Evolutionary conservation across 1,140 invertebrate genomes (phyloP).

Genomic region (Drosophila seguyi): DNA sequence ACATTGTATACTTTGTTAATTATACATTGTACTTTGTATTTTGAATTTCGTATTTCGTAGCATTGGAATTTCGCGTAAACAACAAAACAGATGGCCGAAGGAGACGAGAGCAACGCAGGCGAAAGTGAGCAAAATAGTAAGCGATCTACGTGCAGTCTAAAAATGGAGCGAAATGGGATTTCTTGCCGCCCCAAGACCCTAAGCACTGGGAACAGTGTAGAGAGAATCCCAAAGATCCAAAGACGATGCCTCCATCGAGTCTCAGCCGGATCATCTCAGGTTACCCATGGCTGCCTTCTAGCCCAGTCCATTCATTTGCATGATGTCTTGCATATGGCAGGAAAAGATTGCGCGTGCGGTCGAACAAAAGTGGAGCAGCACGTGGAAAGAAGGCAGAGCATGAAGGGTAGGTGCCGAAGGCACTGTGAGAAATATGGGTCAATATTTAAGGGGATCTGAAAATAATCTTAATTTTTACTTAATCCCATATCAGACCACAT

Average conservation of each 20-base stretch:
- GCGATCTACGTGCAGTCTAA: constrained; percentile 17
- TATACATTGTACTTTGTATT: background rate
- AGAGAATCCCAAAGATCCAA: background rate
- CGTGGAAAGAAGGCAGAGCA: constrained; percentile 9
- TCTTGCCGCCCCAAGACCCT: background rate
- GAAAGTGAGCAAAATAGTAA: constrained; percentile 1
- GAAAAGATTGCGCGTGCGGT: constrained; percentile 66
- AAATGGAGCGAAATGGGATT: constrained; percentile 41
- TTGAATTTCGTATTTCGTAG: constrained; percentile 4
- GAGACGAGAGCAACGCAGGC: background rate
- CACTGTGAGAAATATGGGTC: background rate
- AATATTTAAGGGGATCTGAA: background rate
- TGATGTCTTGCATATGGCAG: constrained; percentile 72
- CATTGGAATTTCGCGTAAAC: constrained; percentile 65
- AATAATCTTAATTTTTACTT: background rate
- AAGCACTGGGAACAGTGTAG: background rate
- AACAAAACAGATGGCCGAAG: constrained; percentile 16
- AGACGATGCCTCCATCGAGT: constrained; percentile 17
- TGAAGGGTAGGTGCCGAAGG: background rate
- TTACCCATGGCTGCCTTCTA: constrained; percentile 17
- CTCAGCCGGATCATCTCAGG: constrained; percentile 19
- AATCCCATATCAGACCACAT: background rate
- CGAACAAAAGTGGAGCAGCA: constrained; percentile 49
- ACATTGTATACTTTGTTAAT: constrained; percentile 43
- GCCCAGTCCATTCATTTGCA: constrained; percentile 44